A percentile compares a stretch with the other conserved stretches of the same genome.
These are phyloP conservation scores for Tetramorium parvispinum DNA, from an alignment of 1,140 invertebrate species.

Conservation along the genomic window DNA sequence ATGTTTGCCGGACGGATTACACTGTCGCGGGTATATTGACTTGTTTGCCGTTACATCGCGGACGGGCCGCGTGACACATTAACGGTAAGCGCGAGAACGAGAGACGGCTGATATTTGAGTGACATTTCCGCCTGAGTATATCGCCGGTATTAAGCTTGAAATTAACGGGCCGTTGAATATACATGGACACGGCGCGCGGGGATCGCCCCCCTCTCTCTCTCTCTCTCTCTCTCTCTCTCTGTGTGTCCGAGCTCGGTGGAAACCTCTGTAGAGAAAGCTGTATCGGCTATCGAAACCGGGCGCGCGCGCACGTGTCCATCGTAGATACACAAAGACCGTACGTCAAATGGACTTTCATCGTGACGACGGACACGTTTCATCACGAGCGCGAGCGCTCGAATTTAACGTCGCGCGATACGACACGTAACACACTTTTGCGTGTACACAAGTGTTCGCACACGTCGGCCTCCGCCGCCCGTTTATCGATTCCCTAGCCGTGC, in stretches of 20 bases:
- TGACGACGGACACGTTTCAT: not conserved
- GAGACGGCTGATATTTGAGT: conserved; percentile 58
- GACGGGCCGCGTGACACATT: not conserved
- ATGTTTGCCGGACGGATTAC: conserved; percentile 32
- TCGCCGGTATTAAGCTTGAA: conserved; percentile 61
- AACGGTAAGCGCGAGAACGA: conserved; percentile 17
- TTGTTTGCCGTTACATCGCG: conserved; percentile 41
- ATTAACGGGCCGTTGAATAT: conserved; percentile 52
- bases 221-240: no score
- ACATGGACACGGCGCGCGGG: conserved; percentile 11
- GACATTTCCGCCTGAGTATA: conserved; percentile 60
- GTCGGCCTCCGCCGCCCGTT: not conserved
- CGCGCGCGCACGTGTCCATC: not conserved
- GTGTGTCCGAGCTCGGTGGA: not conserved
- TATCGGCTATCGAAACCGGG: conserved; percentile 48
- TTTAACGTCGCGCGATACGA: conserved; percentile 26
- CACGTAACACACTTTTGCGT: conserved; percentile 27
- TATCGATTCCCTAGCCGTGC: conserved; percentile 32
- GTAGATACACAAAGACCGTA: conserved; percentile 49
- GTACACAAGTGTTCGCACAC: conserved; percentile 18
- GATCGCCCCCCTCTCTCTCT: not conserved
- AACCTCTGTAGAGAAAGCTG: conserved; percentile 23
- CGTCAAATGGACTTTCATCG: conserved; percentile 51
- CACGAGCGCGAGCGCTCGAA: conserved; percentile 32
- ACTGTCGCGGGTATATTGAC: conserved; percentile 30